Percentiles rank a stretch among this genome's conserved stretches.
phyloP scores from a whole-genome alignment of 2,113 vertebrate genomes.

The Odobenus rosmarus region DNA sequence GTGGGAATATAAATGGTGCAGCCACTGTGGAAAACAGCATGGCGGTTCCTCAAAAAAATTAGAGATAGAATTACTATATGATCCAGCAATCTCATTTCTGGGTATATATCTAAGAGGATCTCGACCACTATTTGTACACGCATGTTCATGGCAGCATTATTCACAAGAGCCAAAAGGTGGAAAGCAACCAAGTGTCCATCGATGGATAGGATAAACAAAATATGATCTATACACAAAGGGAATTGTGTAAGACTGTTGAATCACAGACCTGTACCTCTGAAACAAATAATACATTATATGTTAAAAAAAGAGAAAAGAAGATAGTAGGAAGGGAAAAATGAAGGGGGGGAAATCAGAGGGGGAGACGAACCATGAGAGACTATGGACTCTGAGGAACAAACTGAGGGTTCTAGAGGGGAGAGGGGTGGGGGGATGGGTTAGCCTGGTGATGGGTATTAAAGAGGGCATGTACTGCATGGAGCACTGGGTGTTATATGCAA shows the following conservation, averaged over 20 bases:
- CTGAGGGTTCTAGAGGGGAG: no score
- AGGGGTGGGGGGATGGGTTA: no score
- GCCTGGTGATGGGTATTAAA: no score
- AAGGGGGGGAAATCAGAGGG: no score
- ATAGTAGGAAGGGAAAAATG: no score
- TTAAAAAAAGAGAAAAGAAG: no score
- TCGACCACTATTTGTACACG: not conserved
- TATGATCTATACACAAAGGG: not conserved
- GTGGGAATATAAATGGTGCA: not conserved
- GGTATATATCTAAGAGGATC: not conserved
- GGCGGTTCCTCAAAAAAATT: not conserved
- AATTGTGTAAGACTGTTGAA: not conserved
- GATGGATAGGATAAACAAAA: not conserved
- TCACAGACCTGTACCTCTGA: no score
- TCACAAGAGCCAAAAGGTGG: not conserved
- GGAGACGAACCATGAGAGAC: no score
- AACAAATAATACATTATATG: no score
- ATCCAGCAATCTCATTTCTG: not conserved
- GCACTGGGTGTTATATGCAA: no score
- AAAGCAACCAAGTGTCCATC: not conserved
- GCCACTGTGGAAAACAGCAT: not conserved
- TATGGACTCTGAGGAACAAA: no score
- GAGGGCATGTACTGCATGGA: no score
- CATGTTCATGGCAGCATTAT: not conserved
- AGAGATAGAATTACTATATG: not conserved